These are phyloP conservation scores for Mormyrops boulengeri DNA, from an alignment of 2,797 vertebrate species.

Conservation along the genomic window DNA sequence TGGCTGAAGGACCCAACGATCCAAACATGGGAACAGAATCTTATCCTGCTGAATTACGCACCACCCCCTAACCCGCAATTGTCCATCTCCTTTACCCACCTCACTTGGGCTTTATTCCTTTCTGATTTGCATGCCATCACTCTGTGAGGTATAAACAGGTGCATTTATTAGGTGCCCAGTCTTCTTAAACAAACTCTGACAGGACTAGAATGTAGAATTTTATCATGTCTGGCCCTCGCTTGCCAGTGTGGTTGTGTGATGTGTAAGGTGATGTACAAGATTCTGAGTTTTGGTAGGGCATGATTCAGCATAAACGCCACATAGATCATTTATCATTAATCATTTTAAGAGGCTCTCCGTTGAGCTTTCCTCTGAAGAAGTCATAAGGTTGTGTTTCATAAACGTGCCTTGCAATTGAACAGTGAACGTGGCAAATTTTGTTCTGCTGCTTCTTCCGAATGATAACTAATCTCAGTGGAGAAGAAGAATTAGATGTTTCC, in stretches of 20 bases:
- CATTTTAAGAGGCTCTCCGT: not conserved
- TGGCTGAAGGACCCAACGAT: not conserved
- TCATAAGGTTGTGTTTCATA: not conserved
- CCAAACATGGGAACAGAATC: not conserved
- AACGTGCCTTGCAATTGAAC: not conserved
- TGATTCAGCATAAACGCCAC: not conserved
- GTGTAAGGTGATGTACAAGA: not conserved
- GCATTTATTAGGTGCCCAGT: not conserved
- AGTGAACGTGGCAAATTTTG: not conserved
- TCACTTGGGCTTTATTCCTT: not conserved
- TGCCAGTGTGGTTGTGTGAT: not conserved
- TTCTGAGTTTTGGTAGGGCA: not conserved
- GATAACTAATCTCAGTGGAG: not conserved
- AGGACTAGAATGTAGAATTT: not conserved
- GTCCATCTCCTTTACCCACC: not conserved
- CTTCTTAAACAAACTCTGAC: not conserved
- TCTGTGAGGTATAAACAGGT: not conserved
- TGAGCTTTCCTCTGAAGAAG: not conserved
- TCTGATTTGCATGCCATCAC: not conserved
- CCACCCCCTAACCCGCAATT: not conserved
- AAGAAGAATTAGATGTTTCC: not conserved
- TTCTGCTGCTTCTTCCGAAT: not conserved
- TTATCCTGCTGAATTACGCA: not conserved
- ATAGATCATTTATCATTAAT: not conserved
- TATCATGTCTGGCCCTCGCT: not conserved